Percentiles rank a stretch among this genome's conserved stretches.
Evolutionary conservation across 2,113 vertebrate species (phyloP).

Genomic region (Lophius piscatorius): DNA sequence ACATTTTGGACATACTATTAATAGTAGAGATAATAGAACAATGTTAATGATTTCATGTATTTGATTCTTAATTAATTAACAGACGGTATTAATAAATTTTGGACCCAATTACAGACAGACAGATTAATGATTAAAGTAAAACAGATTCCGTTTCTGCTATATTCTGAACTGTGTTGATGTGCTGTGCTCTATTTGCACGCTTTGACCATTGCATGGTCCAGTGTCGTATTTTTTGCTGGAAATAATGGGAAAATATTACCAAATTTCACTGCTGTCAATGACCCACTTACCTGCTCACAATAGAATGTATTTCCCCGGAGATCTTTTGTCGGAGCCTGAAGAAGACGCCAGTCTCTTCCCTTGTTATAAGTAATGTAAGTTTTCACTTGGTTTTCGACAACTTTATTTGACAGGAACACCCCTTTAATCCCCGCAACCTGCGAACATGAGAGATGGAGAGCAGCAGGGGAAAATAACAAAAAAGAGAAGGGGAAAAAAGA

Average conservation of each 20-base stretch:
- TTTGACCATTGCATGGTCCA: slow-evolving; percentile 21
- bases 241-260: slow-evolving; percentile 50
- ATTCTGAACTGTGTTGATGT: neutral
- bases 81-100: neutral
- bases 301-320: slow-evolving; percentile 87
- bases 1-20: no score
- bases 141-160: no score
- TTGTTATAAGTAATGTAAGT: slow-evolving; percentile 98
- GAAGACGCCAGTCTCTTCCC: slow-evolving; percentile 92
- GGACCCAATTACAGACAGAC: neutral
- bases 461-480: slow-evolving; percentile 27
- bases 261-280: slow-evolving; percentile 40
- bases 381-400: slow-evolving; percentile 94
- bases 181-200: neutral
- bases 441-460: slow-evolving; percentile 81
- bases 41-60: no score
- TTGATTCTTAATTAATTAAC: no score
- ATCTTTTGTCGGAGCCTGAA: slow-evolving; percentile 88
- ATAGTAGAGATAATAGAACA: no score
- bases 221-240: slow-evolving; percentile 6
- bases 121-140: no score
- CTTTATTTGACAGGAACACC: slow-evolving; percentile 98
- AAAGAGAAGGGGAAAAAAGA: slow-evolving; percentile 19
- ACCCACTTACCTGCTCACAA: slow-evolving; percentile 88
- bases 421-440: slow-evolving; percentile 99